Evolutionary conservation across 2,888 invertebrate species (phyloP), one percentile per base, ranked within the genome.

Genomic region (Zygogramma bicolorata): DNA sequence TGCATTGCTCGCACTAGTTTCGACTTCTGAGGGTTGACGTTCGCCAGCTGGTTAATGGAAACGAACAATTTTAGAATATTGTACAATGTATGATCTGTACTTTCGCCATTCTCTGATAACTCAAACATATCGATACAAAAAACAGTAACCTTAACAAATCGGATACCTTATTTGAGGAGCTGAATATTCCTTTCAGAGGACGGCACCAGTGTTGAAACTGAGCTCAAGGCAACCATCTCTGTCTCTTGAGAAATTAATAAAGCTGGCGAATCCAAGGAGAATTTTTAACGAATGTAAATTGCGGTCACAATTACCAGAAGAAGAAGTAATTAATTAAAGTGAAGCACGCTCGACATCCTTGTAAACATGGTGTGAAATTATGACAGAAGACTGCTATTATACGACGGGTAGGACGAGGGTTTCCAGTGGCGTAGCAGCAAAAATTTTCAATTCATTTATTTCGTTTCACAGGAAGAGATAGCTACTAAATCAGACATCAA

Each of bases 261-360:
- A 70, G 77, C 78, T 77, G 78, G 53, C 71, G 74, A 75, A 78
- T 77, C 77, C 79, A 81, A 76, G 79, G 79, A 78, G 75, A 76
- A 78, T 77, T 77, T 70, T 69, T 76, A 75, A 79, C 75, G 78
- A 81, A 82, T 83, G 83, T 82, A 83, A 83, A 83, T 83, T 83
- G 79, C 79, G 74, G 76, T 73, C 76, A 80, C 83, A 85, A 85
- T 84, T 84, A 82, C 83, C 83, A 84, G 84, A 85, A 85, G 85
- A 81, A 80, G 84, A 82, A 81, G 83, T 84, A 85, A 86, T 86
- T 85, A 13, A 86, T 85, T 85, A 84, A 85, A 82, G 84, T 77
- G 75, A 79, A 72, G 68, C 65, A 70, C 68, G 65, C 59, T 65
- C 61, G 75, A 75, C 75, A 53, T 75, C 75, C 83, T 82, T 84